These are phyloP conservation scores for Nomada flava DNA, from an alignment of 2,888 invertebrate species.

Conservation along the genomic window DNA sequence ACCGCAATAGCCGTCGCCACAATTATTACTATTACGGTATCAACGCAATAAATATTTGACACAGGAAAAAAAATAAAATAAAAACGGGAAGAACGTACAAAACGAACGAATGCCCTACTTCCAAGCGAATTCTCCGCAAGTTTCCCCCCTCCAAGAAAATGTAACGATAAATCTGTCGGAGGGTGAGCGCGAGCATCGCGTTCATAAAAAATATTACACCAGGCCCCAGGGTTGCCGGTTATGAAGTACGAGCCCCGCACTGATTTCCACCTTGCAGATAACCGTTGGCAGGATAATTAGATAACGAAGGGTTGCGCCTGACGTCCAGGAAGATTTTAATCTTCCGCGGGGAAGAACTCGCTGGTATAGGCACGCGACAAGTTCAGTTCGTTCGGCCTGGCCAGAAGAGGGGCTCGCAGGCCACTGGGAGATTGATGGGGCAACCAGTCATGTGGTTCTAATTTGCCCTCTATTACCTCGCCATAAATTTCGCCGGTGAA, in stretches of 20 bases:
- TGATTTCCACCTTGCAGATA: conserved; percentile 47
- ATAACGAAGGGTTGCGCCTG: conserved; percentile 48
- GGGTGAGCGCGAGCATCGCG: conserved; percentile 30
- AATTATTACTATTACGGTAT: no score
- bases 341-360: conserved; percentile 43
- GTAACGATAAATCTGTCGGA: conserved; percentile 63
- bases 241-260: conserved; percentile 39
- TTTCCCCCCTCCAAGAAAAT: conserved; percentile 18
- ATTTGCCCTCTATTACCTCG: conserved; percentile 78
- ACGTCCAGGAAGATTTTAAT: conserved; percentile 56
- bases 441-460: conserved; percentile 77
- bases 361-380: conserved; percentile 63
- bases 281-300: conserved; percentile 49
- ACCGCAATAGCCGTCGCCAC: no score
- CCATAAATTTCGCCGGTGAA: conserved; percentile 75
- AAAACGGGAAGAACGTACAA: neutral
- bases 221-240: conserved; percentile 10
- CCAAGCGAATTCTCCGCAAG: conserved; percentile 13
- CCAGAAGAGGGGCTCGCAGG: conserved; percentile 29
- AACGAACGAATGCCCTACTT: neutral
- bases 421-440: conserved; percentile 73
- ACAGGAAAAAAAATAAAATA: neutral
- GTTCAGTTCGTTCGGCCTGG: conserved; percentile 66
- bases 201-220: conserved; percentile 39
- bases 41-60: no score